phyloP scores from a whole-genome alignment of 2,888 invertebrate species.

The Eueremaeus valkanovi region DNA sequence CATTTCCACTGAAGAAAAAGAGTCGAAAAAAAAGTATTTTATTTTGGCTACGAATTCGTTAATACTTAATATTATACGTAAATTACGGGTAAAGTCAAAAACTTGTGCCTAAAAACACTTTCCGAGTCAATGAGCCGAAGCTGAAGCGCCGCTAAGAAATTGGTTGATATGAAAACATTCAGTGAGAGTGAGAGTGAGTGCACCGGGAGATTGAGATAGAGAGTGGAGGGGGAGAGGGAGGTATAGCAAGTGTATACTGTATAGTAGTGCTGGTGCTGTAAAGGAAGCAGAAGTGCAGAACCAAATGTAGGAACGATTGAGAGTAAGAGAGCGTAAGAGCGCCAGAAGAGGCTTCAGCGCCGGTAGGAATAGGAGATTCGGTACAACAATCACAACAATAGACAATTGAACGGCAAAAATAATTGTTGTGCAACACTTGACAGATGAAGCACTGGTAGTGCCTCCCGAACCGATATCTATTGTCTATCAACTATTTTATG shows the following conservation, averaged over 20 bases:
- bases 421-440: constrained; percentile 28
- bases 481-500: constrained; percentile 4
- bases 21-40: no score
- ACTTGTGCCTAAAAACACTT: constrained; percentile 17
- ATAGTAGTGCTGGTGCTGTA: neutral
- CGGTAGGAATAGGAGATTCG: constrained; percentile 13
- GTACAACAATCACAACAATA: constrained; percentile 22
- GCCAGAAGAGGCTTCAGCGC: neutral
- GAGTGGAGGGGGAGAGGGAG: neutral
- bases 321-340: neutral
- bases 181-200: no score
- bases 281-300: neutral
- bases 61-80: neutral
- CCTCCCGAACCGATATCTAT: neutral
- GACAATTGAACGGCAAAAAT: neutral
- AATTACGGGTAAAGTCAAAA: neutral
- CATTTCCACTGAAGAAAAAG: neutral
- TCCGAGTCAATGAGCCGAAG: constrained; percentile 28
- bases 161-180: constrained; percentile 11
- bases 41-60: neutral
- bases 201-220: neutral
- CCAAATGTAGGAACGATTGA: neutral
- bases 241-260: neutral
- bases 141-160: constrained; percentile 23
- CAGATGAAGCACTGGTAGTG: neutral